These are phyloP conservation scores for Hybognathus amarus DNA, from an alignment of 2,797 vertebrate species.

Conservation along the genomic window DNA sequence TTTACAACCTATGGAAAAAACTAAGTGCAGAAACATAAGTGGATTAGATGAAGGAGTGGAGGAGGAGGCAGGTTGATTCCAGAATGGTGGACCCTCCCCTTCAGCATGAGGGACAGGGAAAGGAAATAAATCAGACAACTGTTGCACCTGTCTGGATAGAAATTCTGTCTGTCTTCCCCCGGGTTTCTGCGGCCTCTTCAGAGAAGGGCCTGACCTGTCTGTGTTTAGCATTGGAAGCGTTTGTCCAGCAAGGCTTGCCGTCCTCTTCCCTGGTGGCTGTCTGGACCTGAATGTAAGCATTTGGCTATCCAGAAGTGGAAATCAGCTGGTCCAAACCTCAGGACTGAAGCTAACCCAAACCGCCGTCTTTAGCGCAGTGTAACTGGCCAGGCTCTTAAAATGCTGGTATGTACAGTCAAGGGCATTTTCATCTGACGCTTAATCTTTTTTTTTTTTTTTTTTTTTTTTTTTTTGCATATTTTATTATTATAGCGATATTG, in stretches of 20 bases:
- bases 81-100: constrained; percentile 49
- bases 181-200: constrained; percentile 43
- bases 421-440: constrained; percentile 27
- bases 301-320: constrained; percentile 49
- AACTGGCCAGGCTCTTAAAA: constrained; percentile 47
- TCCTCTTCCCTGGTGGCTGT: constrained; percentile 48
- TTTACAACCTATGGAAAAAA: constrained; percentile 38
- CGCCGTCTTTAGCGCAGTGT: constrained; percentile 19
- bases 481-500: not conserved
- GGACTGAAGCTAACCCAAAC: constrained; percentile 41
- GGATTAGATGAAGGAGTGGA: constrained; percentile 53
- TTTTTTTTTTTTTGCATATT: constrained; percentile 14
- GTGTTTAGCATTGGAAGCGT: constrained; percentile 43
- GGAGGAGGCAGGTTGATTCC: constrained; percentile 55
- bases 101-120: constrained; percentile 46
- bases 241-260: constrained; percentile 42
- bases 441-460: constrained; percentile 8
- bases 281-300: constrained; percentile 51
- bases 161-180: constrained; percentile 16
- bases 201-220: constrained; percentile 53
- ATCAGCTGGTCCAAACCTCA: constrained; percentile 43
- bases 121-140: constrained; percentile 45
- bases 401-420: constrained; percentile 57
- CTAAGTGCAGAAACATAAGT: constrained; percentile 49
- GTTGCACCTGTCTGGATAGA: constrained; percentile 51